Evolutionary conservation across 2,888 invertebrate genomes (phyloP).

Genomic region (Diaphora mendica): DNA sequence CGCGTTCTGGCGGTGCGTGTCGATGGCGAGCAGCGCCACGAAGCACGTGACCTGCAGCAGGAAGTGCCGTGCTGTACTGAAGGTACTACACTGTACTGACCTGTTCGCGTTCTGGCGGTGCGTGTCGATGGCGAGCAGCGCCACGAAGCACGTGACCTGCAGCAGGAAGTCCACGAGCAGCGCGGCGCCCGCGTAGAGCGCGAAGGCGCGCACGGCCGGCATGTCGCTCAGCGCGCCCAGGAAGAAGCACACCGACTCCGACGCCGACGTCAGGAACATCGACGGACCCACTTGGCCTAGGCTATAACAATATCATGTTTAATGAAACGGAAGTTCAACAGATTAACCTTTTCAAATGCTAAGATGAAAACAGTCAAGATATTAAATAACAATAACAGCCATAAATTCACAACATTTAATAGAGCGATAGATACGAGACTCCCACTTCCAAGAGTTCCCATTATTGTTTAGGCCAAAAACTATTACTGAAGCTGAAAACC

Average conservation of each 20-base stretch:
- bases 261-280: conserved; percentile 97
- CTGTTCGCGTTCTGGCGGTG: conserved; percentile 89
- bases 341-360: neutral
- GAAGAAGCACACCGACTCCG: conserved; percentile 98
- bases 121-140: conserved; percentile 94
- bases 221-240: conserved; percentile 97
- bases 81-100: conserved; percentile 41
- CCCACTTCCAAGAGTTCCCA: neutral
- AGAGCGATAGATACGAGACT: neutral
- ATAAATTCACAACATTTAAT: neutral
- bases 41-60: conserved; percentile 88
- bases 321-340: neutral
- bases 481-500: neutral
- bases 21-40: conserved; percentile 72
- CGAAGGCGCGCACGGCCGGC: conserved; percentile 99
- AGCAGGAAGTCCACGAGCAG: conserved; percentile 97
- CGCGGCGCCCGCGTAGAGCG: conserved; percentile 98
- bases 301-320: conserved; percentile 50
- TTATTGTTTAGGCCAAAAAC: neutral
- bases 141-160: conserved; percentile 95
- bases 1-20: conserved; percentile 91
- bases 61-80: neutral
- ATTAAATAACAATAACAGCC: neutral
- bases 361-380: neutral
- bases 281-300: conserved; percentile 98